Base-by-base conservation (phyloP, 2,888 invertebrate genomes). In the Lamellibrachia satsuma region DNA sequence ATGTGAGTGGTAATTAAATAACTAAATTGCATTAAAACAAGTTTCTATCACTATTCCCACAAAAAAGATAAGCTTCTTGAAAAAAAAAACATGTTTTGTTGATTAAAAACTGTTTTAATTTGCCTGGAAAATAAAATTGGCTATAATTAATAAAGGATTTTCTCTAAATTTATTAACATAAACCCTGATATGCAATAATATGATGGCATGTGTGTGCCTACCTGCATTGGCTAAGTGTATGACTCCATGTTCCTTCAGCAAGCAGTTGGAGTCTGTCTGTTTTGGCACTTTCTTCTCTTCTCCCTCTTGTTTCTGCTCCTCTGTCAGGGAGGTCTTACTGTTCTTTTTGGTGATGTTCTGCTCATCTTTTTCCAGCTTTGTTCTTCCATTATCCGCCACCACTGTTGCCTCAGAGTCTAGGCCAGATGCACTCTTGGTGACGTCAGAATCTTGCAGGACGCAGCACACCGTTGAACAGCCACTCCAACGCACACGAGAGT, bases 401-500 rank as follows among this genome's bases (percentile, higher is more conserved):
- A 27, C 52, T n/a, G 91, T 6, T 2, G 52, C 90, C 51, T 92
- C 52, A 22, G 52, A n/a, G 57, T 8, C 57, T 11, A 15, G 8
- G 75, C 75, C 75, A 22, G 75, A n/a, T 75, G 75, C 75, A 75
- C 22, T 91, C 15, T n/a, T 91, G 91, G 3, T 15, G 11, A 52
- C 52, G n/a, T 91, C 91, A 15, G 91, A 90, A 52, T 91, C 57
- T 39, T 90, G 93, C 52, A 96, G 94, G 6, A 96, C 93, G 55
- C 95, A 93, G 7, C 95, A 95, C 2, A 95, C 91, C 0, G 96
- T 95, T 3, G 96, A 96, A 93, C 96, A 95, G 7, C 96, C 96
- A 94, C 96, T 96, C 96, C 96, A 96, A 27, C 96, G 93, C 3
- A 96, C 95, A 92, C 95, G 94, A 7, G 96, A 96, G 52, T 94